Percentiles rank a stretch among this genome's conserved stretches.
phyloP scores from a whole-genome alignment of 2,888 invertebrate species.

The Parnassius glacialis region DNA sequence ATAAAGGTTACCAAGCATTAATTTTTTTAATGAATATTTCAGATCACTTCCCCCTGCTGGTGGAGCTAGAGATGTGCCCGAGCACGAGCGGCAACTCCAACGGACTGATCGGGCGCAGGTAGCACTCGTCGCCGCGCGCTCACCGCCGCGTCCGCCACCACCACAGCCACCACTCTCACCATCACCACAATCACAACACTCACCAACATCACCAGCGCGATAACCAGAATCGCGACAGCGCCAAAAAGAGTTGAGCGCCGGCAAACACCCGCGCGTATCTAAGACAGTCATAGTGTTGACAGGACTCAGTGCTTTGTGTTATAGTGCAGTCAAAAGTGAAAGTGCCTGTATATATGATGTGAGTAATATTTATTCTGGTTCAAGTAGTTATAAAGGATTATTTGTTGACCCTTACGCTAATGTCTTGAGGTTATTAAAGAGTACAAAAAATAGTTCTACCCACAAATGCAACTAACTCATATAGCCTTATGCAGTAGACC shows the following conservation, averaged over 20 bases:
- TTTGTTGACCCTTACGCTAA: neutral
- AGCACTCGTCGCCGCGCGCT: constrained; percentile 74
- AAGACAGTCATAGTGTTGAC: neutral
- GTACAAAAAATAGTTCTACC: no score
- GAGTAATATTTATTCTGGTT: neutral
- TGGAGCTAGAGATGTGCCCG: constrained; percentile 94
- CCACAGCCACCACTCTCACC: constrained; percentile 35
- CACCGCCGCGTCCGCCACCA: constrained; percentile 39
- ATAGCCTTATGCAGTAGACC: no score
- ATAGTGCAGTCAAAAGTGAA: constrained; percentile 13
- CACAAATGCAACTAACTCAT: no score
- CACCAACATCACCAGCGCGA: constrained; percentile 26
- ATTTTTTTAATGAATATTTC: constrained; percentile 29
- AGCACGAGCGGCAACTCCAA: constrained; percentile 87
- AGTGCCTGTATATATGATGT: constrained; percentile 4
- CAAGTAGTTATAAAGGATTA: neutral
- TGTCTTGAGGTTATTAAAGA: no score
- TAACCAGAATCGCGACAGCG: neutral
- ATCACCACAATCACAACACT: constrained; percentile 28
- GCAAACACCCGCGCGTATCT: constrained; percentile 16
- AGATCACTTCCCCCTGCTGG: constrained; percentile 96
- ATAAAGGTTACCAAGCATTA: no score
- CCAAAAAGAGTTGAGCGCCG: constrained; percentile 27
- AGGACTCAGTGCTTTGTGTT: constrained; percentile 11
- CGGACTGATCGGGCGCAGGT: constrained; percentile 92